These are phyloP conservation scores for Tipula lateralis DNA, from an alignment of 2,888 invertebrate species.

Conservation along the genomic window DNA sequence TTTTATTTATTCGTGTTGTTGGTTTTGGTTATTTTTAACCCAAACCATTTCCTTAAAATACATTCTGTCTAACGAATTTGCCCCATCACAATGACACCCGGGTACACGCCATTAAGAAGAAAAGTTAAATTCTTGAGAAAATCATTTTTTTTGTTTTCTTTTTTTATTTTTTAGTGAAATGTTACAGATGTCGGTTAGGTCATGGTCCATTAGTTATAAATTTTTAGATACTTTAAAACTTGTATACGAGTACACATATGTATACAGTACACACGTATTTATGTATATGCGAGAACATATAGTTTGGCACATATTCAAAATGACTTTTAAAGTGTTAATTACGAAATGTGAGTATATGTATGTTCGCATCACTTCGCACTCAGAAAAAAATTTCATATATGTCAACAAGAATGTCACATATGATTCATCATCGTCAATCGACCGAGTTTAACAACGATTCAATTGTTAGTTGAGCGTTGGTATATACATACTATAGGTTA, in stretches of 20 bases:
- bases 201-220: not conserved
- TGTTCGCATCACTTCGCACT: not conserved
- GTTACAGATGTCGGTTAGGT: conserved; percentile 11
- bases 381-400: not conserved
- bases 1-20: not conserved
- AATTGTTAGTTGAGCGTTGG: too few species aligned
- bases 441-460: too few species aligned
- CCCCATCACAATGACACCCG: not conserved
- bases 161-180: not conserved
- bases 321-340: not conserved
- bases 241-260: too few species aligned
- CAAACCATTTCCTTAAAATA: not conserved
- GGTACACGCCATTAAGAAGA: not conserved
- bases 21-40: not conserved
- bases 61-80: not conserved
- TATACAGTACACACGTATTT: too few species aligned
- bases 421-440: too few species aligned
- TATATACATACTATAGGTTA: too few species aligned
- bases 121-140: not conserved
- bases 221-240: conserved; percentile 13
- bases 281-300: not conserved
- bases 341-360: not conserved
- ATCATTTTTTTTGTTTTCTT: not conserved
- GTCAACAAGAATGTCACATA: too few species aligned
- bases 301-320: not conserved